Conservation (phyloP, 1,140 invertebrate genomes). For the Aradophagus sp. region DNA sequence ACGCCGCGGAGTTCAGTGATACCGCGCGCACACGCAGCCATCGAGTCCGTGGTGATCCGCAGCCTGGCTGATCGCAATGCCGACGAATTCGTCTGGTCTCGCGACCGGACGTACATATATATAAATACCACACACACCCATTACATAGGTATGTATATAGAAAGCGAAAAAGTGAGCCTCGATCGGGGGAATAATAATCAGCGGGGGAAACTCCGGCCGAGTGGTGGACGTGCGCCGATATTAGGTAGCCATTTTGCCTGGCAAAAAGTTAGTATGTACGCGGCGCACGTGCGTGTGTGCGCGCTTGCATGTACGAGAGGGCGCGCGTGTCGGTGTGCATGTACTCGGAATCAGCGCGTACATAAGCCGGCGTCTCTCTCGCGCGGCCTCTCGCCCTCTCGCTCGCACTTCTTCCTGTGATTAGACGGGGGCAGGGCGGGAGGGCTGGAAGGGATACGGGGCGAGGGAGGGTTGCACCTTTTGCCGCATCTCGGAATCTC, state of each 20-base stretch:
- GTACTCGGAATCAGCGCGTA: constrained; percentile 31
- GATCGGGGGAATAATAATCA: no score
- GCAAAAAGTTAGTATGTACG: constrained; percentile 37
- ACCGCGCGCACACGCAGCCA: no score
- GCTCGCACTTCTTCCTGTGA: constrained; percentile 58
- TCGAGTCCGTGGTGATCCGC: no score
- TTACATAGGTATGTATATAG: constrained; percentile 18
- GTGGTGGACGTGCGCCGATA: constrained; percentile 16
- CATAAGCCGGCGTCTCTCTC: constrained; percentile 17
- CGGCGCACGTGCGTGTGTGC: constrained; percentile 5
- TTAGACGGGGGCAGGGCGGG: constrained; percentile 49
- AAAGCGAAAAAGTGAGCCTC: constrained; percentile 14
- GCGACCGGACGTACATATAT: no score
- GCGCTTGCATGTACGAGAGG: no score
- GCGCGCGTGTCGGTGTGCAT: neutral
- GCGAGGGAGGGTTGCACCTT: constrained; percentile 68
- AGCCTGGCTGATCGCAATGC: no score
- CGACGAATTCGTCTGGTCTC: no score
- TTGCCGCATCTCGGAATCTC: constrained; percentile 70
- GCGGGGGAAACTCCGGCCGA: no score
- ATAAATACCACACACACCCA: no score
- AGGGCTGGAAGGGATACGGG: constrained; percentile 47
- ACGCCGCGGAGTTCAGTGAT: no score
- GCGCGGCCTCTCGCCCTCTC: constrained; percentile 15
- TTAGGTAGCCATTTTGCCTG: constrained; percentile 45